Conservation (phyloP, 2,797 vertebrate species). For the Rhinophrynus dorsalis region DNA sequence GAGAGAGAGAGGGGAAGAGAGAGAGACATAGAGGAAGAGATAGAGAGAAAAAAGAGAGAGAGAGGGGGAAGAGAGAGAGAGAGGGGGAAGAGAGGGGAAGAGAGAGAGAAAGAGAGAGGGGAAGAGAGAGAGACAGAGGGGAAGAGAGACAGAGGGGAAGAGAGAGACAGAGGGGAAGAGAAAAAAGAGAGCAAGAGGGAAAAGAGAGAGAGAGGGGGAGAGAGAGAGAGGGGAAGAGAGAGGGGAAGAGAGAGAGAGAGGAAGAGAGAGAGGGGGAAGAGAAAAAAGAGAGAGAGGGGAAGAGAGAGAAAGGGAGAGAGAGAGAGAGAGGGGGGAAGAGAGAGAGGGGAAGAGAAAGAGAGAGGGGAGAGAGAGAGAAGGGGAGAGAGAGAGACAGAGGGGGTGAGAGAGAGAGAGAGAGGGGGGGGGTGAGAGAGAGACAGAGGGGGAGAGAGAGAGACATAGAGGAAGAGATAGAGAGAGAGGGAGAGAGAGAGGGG, state of each 20-base stretch:
- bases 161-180: not conserved
- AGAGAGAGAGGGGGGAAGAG: not conserved
- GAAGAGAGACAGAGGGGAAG: no score
- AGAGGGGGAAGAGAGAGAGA: no score
- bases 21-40: no score
- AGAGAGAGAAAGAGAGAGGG: not conserved
- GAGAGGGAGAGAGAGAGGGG: not conserved
- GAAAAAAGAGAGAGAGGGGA: not conserved
- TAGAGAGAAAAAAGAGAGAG: no score
- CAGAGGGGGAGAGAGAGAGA: no score
- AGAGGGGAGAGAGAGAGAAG: not conserved
- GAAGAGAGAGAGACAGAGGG: no score
- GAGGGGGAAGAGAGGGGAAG: not conserved
- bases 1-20: no score
- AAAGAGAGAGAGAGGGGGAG: not conserved
- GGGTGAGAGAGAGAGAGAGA: not conserved
- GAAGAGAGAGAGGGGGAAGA: not conserved
- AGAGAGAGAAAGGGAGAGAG: not conserved
- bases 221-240: not conserved
- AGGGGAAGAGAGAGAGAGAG: not conserved
- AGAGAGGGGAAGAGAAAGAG: not conserved
- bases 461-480: no score
- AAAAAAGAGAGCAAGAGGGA: no score
- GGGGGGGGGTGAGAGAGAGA: no score
- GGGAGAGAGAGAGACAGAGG: not conserved